Evolutionary conservation across 1,140 invertebrate species (phyloP).

Genomic region (Andricus grossulariae): DNA sequence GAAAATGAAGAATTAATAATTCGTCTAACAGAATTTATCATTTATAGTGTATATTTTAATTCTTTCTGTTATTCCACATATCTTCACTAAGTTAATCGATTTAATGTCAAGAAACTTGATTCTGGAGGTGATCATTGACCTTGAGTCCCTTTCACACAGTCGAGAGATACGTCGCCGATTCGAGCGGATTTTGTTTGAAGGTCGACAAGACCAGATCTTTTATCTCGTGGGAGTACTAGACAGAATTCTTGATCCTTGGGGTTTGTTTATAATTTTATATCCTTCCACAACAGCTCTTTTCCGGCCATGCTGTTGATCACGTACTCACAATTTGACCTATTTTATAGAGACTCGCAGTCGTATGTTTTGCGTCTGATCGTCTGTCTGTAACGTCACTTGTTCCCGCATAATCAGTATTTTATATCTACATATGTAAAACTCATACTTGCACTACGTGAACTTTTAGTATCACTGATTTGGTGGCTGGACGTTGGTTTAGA

Average conservation of each 20-base stretch:
- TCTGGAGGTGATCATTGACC: too few relatives aligned
- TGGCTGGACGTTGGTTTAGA: neutral
- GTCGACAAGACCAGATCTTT: neutral
- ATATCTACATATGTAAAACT: neutral
- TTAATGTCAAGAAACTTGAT: too few relatives aligned
- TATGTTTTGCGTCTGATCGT: constrained; percentile 32
- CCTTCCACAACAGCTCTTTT: neutral
- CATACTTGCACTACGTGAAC: neutral
- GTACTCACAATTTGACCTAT: constrained; percentile 36
- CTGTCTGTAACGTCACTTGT: constrained; percentile 5
- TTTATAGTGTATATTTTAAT: too few relatives aligned
- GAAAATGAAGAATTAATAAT: too few relatives aligned
- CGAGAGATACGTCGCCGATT: too few relatives aligned
- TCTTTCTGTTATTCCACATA: too few relatives aligned
- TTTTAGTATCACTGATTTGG: neutral
- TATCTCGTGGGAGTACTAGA: neutral
- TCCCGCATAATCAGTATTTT: neutral
- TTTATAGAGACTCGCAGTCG: neutral
- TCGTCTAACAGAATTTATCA: too few relatives aligned
- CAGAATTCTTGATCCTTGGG: neutral
- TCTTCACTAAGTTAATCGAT: too few relatives aligned
- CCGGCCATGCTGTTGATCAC: constrained; percentile 43
- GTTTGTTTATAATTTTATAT: neutral
- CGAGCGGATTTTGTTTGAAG: neutral
- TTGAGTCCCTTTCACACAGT: too few relatives aligned